phyloP scores from a whole-genome alignment of 92 coral and sea anemone genomes.

The Metridium senile region DNA sequence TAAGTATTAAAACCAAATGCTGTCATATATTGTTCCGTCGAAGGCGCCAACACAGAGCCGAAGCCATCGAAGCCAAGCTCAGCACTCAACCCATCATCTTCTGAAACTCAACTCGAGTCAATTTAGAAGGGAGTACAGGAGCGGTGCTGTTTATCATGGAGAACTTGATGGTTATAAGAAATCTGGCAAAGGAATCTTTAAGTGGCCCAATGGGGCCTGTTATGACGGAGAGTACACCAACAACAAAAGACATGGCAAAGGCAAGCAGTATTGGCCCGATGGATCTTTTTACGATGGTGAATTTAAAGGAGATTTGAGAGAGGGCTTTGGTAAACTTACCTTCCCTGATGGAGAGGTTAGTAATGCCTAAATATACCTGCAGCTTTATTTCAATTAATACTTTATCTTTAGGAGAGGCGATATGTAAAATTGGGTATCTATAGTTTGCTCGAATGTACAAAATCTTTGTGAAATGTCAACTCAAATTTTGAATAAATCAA shows the following conservation, averaged over 20 bases:
- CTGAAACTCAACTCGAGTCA: slow-evolving; percentile 87
- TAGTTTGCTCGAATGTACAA: neutral
- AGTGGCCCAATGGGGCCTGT: slow-evolving; percentile 98
- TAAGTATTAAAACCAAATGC: neutral
- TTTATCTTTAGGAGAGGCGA: no score
- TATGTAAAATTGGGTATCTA: no score
- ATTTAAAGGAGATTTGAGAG: slow-evolving; percentile 78
- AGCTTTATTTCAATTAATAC: neutral
- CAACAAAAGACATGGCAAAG: slow-evolving; percentile 87
- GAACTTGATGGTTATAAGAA: slow-evolving; percentile 83
- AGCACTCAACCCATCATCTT: slow-evolving; percentile 64
- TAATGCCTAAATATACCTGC: neutral
- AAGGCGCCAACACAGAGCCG: neutral
- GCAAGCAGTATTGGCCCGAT: slow-evolving; percentile 91
- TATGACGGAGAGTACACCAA: slow-evolving; percentile 93
- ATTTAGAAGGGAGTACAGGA: slow-evolving; percentile 77
- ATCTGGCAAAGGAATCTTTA: slow-evolving; percentile 84
- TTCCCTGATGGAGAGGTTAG: slow-evolving; percentile 95
- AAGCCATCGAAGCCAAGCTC: neutral
- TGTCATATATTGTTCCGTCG: no score
- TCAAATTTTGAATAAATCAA: neutral
- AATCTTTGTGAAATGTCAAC: neutral
- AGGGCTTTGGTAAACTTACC: slow-evolving; percentile 79
- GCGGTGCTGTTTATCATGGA: slow-evolving; percentile 89
- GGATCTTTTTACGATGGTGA: slow-evolving; percentile 84